Evolutionary conservation across 2,888 invertebrate genomes (phyloP).

Genomic region (Scaptomyza tumidula): DNA sequence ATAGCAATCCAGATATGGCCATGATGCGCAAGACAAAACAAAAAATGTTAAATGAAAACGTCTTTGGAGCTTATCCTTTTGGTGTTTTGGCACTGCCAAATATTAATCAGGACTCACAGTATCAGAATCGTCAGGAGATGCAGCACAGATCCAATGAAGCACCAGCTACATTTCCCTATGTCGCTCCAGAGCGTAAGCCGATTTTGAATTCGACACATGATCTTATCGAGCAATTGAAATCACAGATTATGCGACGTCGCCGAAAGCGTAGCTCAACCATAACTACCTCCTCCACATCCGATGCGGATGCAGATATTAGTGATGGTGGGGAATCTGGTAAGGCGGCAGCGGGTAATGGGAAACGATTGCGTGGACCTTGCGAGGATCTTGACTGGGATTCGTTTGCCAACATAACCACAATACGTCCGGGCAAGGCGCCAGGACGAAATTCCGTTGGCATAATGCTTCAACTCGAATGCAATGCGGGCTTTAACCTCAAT

Average conservation of each 20-base stretch:
- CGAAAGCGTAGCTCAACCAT: slow-evolving; percentile 69
- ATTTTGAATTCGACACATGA: slow-evolving; percentile 42
- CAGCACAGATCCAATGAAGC: slow-evolving; percentile 44
- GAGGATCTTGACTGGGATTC: slow-evolving; percentile 85
- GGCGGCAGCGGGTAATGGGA: slow-evolving; percentile 62
- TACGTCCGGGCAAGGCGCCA: slow-evolving; percentile 89
- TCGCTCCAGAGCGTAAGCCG: slow-evolving; percentile 10
- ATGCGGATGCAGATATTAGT: slow-evolving; percentile 65
- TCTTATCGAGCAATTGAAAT: slow-evolving; percentile 79
- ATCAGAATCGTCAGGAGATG: slow-evolving; percentile 37
- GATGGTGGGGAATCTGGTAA: slow-evolving; percentile 65
- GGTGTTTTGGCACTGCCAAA: slow-evolving; percentile 65
- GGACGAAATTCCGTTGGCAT: slow-evolving; percentile 91
- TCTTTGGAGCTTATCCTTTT: slow-evolving; percentile 2
- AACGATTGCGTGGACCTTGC: slow-evolving; percentile 87
- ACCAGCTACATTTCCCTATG: slow-evolving; percentile 12
- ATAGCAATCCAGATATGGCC: slow-evolving; percentile 71
- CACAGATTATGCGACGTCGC: slow-evolving; percentile 78
- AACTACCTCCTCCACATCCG: slow-evolving; percentile 38
- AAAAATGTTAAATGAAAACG: slow-evolving; percentile 61
- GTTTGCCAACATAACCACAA: slow-evolving; percentile 87
- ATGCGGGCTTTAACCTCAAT: slow-evolving; percentile 91
- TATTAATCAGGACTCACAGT: slow-evolving; percentile 66
- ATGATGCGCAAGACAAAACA: slow-evolving; percentile 68
- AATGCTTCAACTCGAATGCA: slow-evolving; percentile 90